Evolutionary conservation across 2,113 vertebrate genomes (phyloP), one percentile per base, ranked within the genome.

Genomic region (Camelus dromedarius): DNA sequence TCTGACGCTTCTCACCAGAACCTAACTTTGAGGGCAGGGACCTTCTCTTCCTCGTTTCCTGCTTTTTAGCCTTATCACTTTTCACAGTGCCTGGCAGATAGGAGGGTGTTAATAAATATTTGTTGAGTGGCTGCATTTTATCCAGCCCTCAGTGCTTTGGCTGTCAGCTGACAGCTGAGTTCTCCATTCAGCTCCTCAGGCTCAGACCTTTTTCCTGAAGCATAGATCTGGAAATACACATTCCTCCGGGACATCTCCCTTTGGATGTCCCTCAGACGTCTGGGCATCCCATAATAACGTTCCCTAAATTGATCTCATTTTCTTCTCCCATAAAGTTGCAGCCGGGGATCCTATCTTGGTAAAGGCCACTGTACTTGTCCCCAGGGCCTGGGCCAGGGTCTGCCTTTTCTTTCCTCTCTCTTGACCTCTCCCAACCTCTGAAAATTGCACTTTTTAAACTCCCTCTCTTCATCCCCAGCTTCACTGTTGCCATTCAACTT

Each of bases 301-400:
- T 46, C 42, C 52, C 91, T 79, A 90, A 84, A 50, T 72, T 90
- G 13, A 91, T 30, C 32, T 92, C 20, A 79, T 82, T 95, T 89
- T 94, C 32, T 69, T 96, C 77, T 86, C 64, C 54, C 24, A 69
- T 79, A 83, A 83, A 94, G 86, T 83, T 66, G 35, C 15, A 95
- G 18, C 46, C 46, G 1, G n/a, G 28, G 32, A 95, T 32, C 35
- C 6, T 86, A 0, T 96, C 79, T 67, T 93, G 69, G 50, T 92
- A 93, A 89, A 93, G 56, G 13, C 42, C 62, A 62, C 50, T 48
- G 38, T 28, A 69, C 14, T 26, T 56, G 14, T 93, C 62, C 48
- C 58, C 19, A 80, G 69, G 54, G 26, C 46, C 60, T 28, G 58
- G 54, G 24, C 13, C 5, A 75, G 26, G 67, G 4, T 69, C 32